Evolutionary conservation across 1,140 invertebrate species (phyloP).

Genomic region (Drosophila busckii): DNA sequence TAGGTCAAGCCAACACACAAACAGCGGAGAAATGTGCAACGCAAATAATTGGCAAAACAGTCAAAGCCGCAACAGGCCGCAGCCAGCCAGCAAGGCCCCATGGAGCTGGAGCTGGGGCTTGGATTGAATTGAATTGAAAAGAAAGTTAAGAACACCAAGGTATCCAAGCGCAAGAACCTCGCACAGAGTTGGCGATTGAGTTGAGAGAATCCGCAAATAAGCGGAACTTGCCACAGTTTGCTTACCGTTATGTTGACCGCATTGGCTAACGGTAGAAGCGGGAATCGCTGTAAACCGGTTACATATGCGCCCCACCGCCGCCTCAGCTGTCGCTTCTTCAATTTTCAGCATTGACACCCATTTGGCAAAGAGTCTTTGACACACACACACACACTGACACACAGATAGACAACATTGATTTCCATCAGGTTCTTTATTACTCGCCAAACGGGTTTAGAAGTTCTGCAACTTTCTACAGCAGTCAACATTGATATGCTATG

Average conservation of each 20-base stretch:
- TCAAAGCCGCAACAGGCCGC: too few relatives aligned
- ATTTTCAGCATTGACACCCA: slow-evolving; percentile 58
- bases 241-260: slow-evolving; percentile 71
- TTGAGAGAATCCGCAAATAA: slow-evolving; percentile 2
- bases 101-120: too few relatives aligned
- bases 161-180: too few relatives aligned
- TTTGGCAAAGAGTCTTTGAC: slow-evolving; percentile 27
- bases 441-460: neutral
- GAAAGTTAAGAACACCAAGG: slow-evolving; percentile 57
- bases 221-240: neutral
- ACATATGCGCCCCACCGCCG: slow-evolving; percentile 20
- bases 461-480: slow-evolving; percentile 8
- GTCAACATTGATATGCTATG: neutral
- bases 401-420: too few relatives aligned
- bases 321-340: slow-evolving; percentile 28
- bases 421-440: slow-evolving; percentile 5
- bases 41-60: slow-evolving; percentile 67
- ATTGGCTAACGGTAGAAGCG: slow-evolving; percentile 67
- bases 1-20: slow-evolving; percentile 45
- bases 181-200: slow-evolving; percentile 1
- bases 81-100: too few relatives aligned
- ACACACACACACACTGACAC: too few relatives aligned
- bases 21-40: slow-evolving; percentile 44
- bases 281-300: slow-evolving; percentile 54
- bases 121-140: slow-evolving; percentile 58